Evolutionary conservation across 2,113 vertebrate species (phyloP).

Genomic region (Lanius collurio): DNA sequence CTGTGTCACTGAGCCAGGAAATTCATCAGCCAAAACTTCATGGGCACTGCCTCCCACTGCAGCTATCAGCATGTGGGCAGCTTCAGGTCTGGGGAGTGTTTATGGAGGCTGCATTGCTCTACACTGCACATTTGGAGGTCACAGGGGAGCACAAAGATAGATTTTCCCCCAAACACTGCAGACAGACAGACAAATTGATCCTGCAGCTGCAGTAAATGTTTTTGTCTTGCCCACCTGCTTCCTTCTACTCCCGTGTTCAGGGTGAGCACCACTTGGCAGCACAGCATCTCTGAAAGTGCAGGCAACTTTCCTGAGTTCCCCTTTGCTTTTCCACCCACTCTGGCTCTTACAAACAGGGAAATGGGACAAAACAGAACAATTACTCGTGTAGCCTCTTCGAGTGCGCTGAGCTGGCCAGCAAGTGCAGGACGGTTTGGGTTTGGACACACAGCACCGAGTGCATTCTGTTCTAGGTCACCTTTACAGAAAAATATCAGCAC

Average conservation of each 20-base stretch:
- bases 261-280: not conserved
- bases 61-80: not conserved
- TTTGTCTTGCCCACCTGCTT: not conserved
- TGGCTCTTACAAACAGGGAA: not conserved
- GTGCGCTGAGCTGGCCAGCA: not conserved
- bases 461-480: not conserved
- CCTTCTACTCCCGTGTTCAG: not conserved
- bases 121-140: not conserved
- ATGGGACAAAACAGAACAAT: not conserved
- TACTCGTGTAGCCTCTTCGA: not conserved
- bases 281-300: not conserved
- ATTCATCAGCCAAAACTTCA: not conserved
- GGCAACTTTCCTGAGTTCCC: not conserved
- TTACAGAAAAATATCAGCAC: not conserved
- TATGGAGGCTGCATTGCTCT: not conserved
- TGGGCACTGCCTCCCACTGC: not conserved
- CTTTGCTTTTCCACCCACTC: not conserved
- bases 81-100: not conserved
- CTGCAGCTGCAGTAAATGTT: not conserved
- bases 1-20: not conserved
- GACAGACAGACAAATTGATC: not conserved
- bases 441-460: not conserved
- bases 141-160: not conserved
- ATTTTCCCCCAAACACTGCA: not conserved
- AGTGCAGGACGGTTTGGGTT: not conserved